Conservation (phyloP, 2,113 vertebrate genomes). For the Siniperca chuatsi region DNA sequence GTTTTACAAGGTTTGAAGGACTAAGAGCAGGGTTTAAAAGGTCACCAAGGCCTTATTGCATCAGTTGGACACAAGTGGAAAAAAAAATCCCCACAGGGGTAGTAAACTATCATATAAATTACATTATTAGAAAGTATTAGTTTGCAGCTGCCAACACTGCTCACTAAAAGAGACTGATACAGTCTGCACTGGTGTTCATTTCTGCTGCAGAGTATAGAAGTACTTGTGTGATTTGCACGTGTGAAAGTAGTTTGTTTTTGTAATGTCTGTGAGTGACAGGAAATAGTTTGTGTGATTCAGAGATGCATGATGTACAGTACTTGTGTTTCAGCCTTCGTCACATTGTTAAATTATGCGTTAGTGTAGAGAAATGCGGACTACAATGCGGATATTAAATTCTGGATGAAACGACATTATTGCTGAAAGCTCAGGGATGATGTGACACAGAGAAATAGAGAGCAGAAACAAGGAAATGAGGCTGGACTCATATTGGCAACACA, state of each 20-base stretch:
- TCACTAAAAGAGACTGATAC: neutral
- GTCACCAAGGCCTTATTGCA: constrained; percentile 28
- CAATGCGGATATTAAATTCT: constrained; percentile 46
- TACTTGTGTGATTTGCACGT: neutral
- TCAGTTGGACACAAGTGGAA: neutral
- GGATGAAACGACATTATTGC: constrained; percentile 11
- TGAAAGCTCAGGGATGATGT: constrained; percentile 22
- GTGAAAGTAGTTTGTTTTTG: constrained; percentile 8
- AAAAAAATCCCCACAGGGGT: neutral
- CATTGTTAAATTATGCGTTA: neutral
- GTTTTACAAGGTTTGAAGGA: constrained; percentile 32
- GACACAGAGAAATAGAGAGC: neutral
- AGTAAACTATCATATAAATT: constrained; percentile 15
- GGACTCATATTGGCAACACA: constrained; percentile 17
- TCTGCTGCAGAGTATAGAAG: constrained; percentile 4
- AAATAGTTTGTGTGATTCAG: neutral
- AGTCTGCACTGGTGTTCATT: neutral
- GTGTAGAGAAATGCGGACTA: neutral
- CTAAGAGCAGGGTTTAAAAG: constrained; percentile 38
- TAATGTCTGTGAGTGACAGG: constrained; percentile 9
- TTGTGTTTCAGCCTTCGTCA: constrained; percentile 10
- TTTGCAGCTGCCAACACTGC: neutral
- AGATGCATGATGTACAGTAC: constrained; percentile 17
- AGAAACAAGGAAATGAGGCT: constrained; percentile 29
- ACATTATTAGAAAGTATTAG: constrained; percentile 21